Conservation (phyloP, 2,113 vertebrate species). For the Gasterosteus nipponicus region DNA sequence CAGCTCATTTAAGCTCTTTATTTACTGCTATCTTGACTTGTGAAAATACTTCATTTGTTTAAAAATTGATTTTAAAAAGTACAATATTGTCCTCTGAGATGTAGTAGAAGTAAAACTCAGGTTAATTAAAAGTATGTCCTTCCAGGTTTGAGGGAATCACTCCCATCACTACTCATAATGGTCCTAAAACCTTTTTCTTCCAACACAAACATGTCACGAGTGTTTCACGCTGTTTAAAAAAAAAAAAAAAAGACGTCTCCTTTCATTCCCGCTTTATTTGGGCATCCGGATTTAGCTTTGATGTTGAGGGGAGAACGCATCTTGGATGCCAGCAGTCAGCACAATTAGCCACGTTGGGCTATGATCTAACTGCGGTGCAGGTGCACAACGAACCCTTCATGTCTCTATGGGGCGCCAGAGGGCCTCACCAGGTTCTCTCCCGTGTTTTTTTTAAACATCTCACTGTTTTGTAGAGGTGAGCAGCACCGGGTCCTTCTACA, state of each 20-base stretch:
- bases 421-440: neutral
- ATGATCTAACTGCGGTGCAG: constrained; percentile 58
- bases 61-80: neutral
- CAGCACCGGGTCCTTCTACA: neutral
- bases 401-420: constrained; percentile 24
- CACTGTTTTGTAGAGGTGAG: neutral
- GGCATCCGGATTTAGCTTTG: constrained; percentile 60
- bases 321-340: constrained; percentile 53
- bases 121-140: neutral
- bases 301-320: constrained; percentile 49
- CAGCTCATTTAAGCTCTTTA: neutral
- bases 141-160: neutral
- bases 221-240: neutral
- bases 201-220: constrained; percentile 23
- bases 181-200: constrained; percentile 14
- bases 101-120: neutral
- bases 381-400: constrained; percentile 36
- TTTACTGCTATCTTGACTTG: neutral
- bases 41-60: neutral
- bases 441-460: neutral
- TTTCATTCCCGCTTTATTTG: constrained; percentile 35
- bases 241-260: too few relatives aligned
- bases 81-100: neutral
- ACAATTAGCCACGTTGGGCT: constrained; percentile 58
- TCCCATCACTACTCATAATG: neutral